Conservation (phyloP, 1,140 invertebrate species). For the Heliothis virescens region DNA sequence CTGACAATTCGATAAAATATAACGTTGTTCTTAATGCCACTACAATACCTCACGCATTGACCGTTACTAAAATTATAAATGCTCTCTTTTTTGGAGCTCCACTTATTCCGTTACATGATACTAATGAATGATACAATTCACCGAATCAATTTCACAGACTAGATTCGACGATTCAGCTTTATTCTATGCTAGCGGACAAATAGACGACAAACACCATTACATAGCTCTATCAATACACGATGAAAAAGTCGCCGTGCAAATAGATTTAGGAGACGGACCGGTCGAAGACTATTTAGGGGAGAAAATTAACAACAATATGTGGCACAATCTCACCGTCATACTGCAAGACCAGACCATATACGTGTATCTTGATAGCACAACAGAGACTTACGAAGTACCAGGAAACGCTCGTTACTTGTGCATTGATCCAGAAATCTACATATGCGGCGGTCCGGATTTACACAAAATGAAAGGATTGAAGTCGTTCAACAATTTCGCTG, state of each 20-base stretch:
- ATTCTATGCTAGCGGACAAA: conserved; percentile 95
- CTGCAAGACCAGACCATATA: conserved; percentile 91
- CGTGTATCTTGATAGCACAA: conserved; percentile 91
- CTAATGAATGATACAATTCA: conserved; percentile 6
- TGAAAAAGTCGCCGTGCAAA: conserved; percentile 91
- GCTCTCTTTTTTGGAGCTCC: not conserved
- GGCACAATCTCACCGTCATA: conserved; percentile 96
- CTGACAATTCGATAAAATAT: not conserved
- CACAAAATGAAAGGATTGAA: conserved; percentile 91
- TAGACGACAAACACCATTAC: conserved; percentile 92
- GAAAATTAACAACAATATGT: conserved; percentile 90
- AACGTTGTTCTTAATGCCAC: not conserved
- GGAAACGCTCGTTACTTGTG: conserved; percentile 92
- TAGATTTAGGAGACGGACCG: conserved; percentile 93
- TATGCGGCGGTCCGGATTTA: conserved; percentile 93
- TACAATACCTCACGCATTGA: not conserved
- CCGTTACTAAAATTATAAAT: not conserved
- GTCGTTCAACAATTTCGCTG: conserved; percentile 93
- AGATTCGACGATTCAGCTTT: conserved; percentile 94
- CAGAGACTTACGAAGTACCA: conserved; percentile 89
- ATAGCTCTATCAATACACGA: conserved; percentile 93
- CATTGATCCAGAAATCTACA: conserved; percentile 97
- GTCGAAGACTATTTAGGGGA: conserved; percentile 90
- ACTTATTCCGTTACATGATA: not conserved
- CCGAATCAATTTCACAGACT: conserved; percentile 86